Conservation (phyloP, 2,797 vertebrate species). For the Arrhamphus sclerolepis region DNA sequence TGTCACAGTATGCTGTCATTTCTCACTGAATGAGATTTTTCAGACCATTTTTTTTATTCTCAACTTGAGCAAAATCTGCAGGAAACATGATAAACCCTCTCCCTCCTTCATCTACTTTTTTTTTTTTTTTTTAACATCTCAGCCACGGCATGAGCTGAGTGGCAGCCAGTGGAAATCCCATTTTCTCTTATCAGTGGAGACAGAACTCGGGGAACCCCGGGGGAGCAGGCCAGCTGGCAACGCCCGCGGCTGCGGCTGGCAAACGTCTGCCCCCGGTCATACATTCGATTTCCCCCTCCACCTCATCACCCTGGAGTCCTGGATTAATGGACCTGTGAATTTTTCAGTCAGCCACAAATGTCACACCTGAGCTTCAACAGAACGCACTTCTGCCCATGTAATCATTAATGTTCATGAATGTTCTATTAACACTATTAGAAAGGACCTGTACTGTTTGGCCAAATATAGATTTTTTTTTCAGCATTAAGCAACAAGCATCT, state of each 20-base stretch:
- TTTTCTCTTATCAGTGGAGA: constrained; percentile 78
- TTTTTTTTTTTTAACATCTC: constrained; percentile 51
- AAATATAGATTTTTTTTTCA: constrained; percentile 4
- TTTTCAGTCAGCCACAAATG: constrained; percentile 51
- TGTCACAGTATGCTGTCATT: too few species aligned
- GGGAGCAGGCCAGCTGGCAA: constrained; percentile 72
- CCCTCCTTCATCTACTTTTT: constrained; percentile 27
- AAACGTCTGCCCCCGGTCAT: constrained; percentile 47
- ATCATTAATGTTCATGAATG: neutral
- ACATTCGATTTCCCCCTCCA: constrained; percentile 29
- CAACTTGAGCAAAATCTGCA: constrained; percentile 7
- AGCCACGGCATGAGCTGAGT: constrained; percentile 55
- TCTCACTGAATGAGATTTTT: too few species aligned
- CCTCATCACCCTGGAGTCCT: constrained; percentile 44
- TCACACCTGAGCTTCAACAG: constrained; percentile 28
- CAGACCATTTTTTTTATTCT: neutral
- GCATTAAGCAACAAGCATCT: neutral
- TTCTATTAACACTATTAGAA: neutral
- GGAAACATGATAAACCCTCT: constrained; percentile 23
- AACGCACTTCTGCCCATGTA: constrained; percentile 13
- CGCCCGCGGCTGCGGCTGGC: constrained; percentile 43
- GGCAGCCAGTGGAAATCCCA: constrained; percentile 74
- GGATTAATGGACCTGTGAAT: constrained; percentile 48
- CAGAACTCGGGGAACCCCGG: constrained; percentile 68
- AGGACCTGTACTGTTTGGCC: neutral